Base-by-base conservation (phyloP, 2,888 invertebrate genomes). In the Drosophila borborema region DNA sequence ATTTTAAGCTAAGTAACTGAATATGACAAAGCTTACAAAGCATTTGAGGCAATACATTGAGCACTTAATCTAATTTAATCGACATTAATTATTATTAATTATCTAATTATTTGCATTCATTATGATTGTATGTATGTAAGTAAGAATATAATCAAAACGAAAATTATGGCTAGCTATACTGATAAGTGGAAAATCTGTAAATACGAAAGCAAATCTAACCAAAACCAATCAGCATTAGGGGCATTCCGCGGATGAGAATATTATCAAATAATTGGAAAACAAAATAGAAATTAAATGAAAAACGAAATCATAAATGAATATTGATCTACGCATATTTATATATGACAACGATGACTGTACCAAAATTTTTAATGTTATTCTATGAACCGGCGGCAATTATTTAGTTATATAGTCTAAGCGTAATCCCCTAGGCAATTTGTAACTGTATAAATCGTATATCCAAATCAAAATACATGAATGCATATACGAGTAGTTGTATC, bases 1-100 rank as follows among this genome's bases (percentile, higher is more conserved):
- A 70, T 71, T 80, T 89, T 71, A 74, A 74, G 51, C 75, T 85
- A 82, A 85, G 71, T 89, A 85, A 81, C 51, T 77, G 72, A 87
- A 89, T 82, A 81, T 78, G 77, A 66, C 79, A 88, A 80, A 80
- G 89, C 89, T 89, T 89, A 79, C 90, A 89, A 89, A 89, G 89
- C 89, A 89, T 85, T 83, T 82, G 86, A 89, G 89, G 90, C 86
- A 86, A 89, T 90, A 90, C 74, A 72, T 67, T 45, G 49, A 71
- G 60, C 49, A 68, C 62, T 54, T 68, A 61, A 58, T 54, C 43
- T 59, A 54, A 56, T 38, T 48, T 66, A 70, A 70, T 69, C 62
- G 54, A 18, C 48, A 41, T 63, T 10, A 63, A 62, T 38, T 14
- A 46, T 41, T 41, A 62, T 40, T 60, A 61, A 38, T 63, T 36